Evolutionary conservation across 1,140 invertebrate species (phyloP).

Genomic region (Drosophila ohnishii): DNA sequence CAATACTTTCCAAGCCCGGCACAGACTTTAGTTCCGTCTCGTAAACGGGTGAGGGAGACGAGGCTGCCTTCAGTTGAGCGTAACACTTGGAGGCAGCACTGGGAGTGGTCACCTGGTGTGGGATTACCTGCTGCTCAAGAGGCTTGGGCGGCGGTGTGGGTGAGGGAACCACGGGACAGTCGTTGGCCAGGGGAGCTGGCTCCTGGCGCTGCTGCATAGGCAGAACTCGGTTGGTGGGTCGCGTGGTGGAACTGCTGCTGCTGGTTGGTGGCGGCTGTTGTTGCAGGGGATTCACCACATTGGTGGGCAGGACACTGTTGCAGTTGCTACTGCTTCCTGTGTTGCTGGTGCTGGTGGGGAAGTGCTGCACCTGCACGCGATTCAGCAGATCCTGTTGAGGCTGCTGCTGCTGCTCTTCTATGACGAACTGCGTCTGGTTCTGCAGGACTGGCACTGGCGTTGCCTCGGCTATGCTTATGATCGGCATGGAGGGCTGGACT

Average conservation of each 20-base stretch:
- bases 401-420: conserved; percentile 36
- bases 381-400: conserved; percentile 38
- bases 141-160: conserved; percentile 59
- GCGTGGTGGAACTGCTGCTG: conserved; percentile 33
- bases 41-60: conserved; percentile 43
- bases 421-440: conserved; percentile 37
- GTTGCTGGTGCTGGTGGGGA: conserved; percentile 76
- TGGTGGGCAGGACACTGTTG: conserved; percentile 85
- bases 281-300: conserved; percentile 87
- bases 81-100: conserved; percentile 36
- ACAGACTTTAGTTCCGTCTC: conserved; percentile 62
- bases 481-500: conserved; percentile 40
- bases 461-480: conserved; percentile 48
- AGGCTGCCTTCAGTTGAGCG: conserved; percentile 28
- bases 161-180: conserved; percentile 51
- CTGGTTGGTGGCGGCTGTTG: conserved; percentile 56
- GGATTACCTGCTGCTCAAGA: conserved; percentile 42
- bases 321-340: conserved; percentile 39
- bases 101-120: conserved; percentile 19
- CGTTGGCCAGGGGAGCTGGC: conserved; percentile 49
- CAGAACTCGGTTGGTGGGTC: conserved; percentile 89
- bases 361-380: conserved; percentile 85
- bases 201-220: conserved; percentile 86
- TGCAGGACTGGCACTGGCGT: conserved; percentile 9
- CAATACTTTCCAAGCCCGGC: conserved; percentile 62